phyloP scores from a whole-genome alignment of 53 echinoderm and acorn worm species.

The Echinarachnius parma region DNA sequence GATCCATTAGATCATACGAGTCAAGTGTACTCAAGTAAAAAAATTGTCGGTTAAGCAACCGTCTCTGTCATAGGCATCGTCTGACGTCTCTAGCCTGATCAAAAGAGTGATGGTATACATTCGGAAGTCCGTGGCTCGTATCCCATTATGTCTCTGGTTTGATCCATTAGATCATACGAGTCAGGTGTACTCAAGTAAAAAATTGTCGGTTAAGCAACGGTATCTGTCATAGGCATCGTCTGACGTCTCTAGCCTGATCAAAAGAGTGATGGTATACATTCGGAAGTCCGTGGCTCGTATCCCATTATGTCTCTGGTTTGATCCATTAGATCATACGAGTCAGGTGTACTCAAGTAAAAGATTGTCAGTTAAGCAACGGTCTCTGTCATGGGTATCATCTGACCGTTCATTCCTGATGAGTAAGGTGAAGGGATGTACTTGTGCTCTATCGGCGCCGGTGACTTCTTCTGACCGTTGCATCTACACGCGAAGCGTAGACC shows the following conservation, averaged over 20 bases:
- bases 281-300: no score
- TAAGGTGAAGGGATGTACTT: conserved; percentile 85
- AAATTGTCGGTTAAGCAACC: no score
- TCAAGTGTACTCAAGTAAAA: no score
- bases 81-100: no score
- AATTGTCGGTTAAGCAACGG: conserved; percentile 71
- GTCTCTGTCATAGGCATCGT: no score
- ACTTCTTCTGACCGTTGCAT: conserved; percentile 72
- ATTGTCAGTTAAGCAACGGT: conserved; percentile 57
- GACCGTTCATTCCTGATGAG: conserved; percentile 75
- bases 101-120: background rate
- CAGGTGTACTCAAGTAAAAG: no score
- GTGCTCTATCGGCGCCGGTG: conserved; percentile 60
- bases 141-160: no score
- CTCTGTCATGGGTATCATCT: conserved; percentile 83
- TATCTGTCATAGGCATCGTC: conserved; percentile 82
- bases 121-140: no score
- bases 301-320: no score
- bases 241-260: conserved; percentile 76
- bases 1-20: background rate
- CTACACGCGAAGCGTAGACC: conserved; percentile 84
- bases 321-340: background rate
- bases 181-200: no score
- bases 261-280: conserved; percentile 78
- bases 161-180: background rate